phyloP scores from a whole-genome alignment of 1,140 invertebrate genomes.

The Zaprionus lachaisei region DNA sequence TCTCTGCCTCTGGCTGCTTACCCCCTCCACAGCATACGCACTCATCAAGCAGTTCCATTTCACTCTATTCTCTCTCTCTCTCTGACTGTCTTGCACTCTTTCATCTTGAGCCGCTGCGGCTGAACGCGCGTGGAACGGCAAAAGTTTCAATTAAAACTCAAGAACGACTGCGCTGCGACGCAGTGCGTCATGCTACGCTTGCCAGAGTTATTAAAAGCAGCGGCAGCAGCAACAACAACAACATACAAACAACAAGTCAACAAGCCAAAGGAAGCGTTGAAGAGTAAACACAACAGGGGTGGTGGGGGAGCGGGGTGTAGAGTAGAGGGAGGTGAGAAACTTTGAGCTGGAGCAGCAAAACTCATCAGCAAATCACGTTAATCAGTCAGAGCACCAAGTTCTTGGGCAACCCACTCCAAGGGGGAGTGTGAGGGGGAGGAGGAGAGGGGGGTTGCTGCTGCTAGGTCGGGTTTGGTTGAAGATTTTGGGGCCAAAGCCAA shows the following conservation, averaged over 20 bases:
- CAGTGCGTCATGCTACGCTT: constrained; percentile 63
- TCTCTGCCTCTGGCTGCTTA: neutral
- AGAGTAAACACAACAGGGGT: constrained; percentile 45
- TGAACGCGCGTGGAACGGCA: constrained; percentile 61
- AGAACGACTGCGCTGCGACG: constrained; percentile 45
- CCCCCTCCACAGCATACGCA: neutral
- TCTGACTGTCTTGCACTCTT: constrained; percentile 3
- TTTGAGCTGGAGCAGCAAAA: constrained; percentile 43
- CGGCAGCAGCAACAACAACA: constrained; percentile 30
- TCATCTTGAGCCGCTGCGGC: constrained; percentile 34
- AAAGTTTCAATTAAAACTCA: constrained; percentile 68
- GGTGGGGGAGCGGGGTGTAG: neutral
- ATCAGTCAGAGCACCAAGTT: constrained; percentile 56
- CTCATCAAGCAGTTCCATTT: constrained; percentile 19
- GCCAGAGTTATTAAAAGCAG: constrained; percentile 60
- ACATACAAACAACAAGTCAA: constrained; percentile 48
- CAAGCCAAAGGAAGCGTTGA: constrained; percentile 50
- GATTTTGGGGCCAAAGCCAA: constrained; percentile 43
- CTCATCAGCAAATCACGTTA: constrained; percentile 68
- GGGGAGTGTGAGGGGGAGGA: neutral
- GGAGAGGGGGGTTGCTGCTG: neutral
- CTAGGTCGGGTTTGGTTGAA: constrained; percentile 24
- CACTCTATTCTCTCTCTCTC: neutral
- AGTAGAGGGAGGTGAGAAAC: constrained; percentile 13
- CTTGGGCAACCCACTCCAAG: constrained; percentile 4